Evolutionary conservation across 2,113 vertebrate genomes (phyloP), one percentile per base, ranked within the genome.

Genomic region (Myotis yumanensis): DNA sequence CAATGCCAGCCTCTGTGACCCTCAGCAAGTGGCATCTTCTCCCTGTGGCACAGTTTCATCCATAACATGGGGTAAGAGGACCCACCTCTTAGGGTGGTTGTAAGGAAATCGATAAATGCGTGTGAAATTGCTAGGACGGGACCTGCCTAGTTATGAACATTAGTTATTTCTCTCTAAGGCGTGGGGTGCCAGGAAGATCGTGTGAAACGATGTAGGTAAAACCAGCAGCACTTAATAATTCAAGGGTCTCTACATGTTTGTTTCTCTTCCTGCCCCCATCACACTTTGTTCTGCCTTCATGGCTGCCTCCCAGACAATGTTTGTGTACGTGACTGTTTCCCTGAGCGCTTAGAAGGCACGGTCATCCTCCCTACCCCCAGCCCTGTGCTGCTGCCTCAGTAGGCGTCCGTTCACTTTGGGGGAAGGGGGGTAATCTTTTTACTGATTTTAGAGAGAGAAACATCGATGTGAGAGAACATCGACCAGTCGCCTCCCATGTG

Each of bases 221-320:
- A 3, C 82, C 59, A 59, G 57, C 23, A 25, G 57, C 59, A 59
- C 25, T 62, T 62, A 62, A 15, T 51, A 51, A 28, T 62, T 35
- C 68, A 1, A 0, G 6, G 12, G 22, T 32, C 51, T 81, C 4
- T 18, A 2, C 1, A 0, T 14, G 54, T 3, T 7, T 8, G 4
- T 37, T 59, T 68, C 18, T 76, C 77, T 82, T 82, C 18, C 35
- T 66, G 3, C 76, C n/a, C 59, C 40, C 9, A 11, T 20, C 20
- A 17, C 3, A 20, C 22, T 23, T 37, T 1, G 11, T 25, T 48
- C 40, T 43, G 32, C 52, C 82, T 79, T 92, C 48, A 1, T 16
- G n/a, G 40, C 51, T 1, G 1, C 71, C 20, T n/a, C 1, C 3
- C 10, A 40, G 25, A 30, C 46, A 57, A 30, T 52, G 23, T 93